Base-by-base conservation (phyloP, 1,140 invertebrate species). In the fruit fly (Drosophila melanogaster) region DNA sequence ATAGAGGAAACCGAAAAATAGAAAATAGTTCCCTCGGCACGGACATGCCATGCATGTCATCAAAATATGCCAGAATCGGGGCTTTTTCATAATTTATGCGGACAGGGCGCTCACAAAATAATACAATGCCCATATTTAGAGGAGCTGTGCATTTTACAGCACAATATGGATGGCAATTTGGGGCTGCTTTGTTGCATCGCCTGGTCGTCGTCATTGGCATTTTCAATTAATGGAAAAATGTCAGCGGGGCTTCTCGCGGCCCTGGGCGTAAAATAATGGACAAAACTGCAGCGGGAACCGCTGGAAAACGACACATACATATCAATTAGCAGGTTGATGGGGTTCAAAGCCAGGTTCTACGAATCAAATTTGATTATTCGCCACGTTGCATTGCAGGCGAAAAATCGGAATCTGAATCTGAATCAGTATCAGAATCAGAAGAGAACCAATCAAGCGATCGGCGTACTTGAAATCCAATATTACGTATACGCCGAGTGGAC, bases 191-290 rank as follows among this genome's bases (percentile, higher is more conserved):
- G 62, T 67, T 67, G 30, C 49, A 30, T 41, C 49, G 62, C 19
- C 43, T 40, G 24, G 19, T 22, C 19, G 19, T 44, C 55, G 43
- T 50, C 40, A 77, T 71, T 77, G 74, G 74, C 73, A 69, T 77
- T 77, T 77, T 77, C 74, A 77, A 77, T 77, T 77, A 77, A 77
- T 67, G 74, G 50, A 67, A 67, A 77, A 77, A 69, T 77, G 55
- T 53, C 62, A 50, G 43, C 41, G 43, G 60, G 35, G 17, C n/a
- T 43, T 43, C 26, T 15, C 17, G 40, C 4, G 49, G 46, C 35
- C 33, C n/a, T 22, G 15, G 22, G 58, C 59, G 35, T 4, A 50
- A 49, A 67, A 64, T 66, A 47, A 64, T 66, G 22, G 35, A 12
- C 12, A 19, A 35, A 64, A 30, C 35, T 65, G 61, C 57, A 30